phyloP scores from a whole-genome alignment of 2,797 vertebrate species.

The Karalla daura region DNA sequence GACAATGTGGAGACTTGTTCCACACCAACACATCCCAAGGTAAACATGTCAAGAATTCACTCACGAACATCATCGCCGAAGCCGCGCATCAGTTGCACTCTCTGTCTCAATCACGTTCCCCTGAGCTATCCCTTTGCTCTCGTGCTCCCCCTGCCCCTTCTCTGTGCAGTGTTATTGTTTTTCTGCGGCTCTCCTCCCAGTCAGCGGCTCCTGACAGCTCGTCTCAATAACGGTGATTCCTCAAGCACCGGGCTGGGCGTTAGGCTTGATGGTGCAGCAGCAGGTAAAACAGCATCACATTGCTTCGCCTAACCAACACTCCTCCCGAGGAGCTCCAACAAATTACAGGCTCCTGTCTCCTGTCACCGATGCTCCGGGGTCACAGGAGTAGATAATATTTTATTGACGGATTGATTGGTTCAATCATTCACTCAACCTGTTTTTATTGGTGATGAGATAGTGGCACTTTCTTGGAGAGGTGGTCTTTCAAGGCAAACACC shows the following conservation, averaged over 20 bases:
- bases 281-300: constrained; percentile 64
- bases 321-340: background rate
- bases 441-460: background rate
- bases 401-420: background rate
- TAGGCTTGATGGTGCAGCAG: constrained; percentile 57
- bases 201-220: constrained; percentile 70
- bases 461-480: background rate
- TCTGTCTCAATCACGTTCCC: constrained; percentile 57
- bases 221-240: constrained; percentile 77
- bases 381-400: background rate
- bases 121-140: constrained; percentile 48
- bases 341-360: constrained; percentile 2
- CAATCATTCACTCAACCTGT: background rate
- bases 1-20: constrained; percentile 37
- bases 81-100: constrained; percentile 49
- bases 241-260: constrained; percentile 57
- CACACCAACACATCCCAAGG: constrained; percentile 43
- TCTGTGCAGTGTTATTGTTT: constrained; percentile 67
- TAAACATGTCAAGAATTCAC: constrained; percentile 61
- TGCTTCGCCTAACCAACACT: constrained; percentile 23
- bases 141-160: constrained; percentile 24
- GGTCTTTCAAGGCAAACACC: no score
- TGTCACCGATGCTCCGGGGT: background rate
- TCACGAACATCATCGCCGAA: constrained; percentile 53
- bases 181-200: constrained; percentile 54